phyloP scores from a whole-genome alignment of 2,888 invertebrate species.

The Trachelus stipa region DNA sequence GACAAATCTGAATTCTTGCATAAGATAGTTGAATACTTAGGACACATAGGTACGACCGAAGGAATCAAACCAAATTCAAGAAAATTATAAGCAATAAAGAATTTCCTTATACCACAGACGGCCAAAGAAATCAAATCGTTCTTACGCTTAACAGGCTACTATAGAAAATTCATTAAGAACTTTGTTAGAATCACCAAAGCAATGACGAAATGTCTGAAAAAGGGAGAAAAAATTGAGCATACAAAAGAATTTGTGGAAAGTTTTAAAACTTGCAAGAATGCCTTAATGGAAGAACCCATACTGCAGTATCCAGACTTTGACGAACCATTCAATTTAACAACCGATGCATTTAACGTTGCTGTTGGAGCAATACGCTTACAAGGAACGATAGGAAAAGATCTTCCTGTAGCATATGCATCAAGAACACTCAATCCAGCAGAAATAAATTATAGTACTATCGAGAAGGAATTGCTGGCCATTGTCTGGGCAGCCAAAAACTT shows the following conservation, averaged over 20 bases:
- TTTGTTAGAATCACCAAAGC: constrained; percentile 36
- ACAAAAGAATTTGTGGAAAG: constrained; percentile 11
- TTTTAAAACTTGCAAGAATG: constrained; percentile 28
- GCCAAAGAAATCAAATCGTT: constrained; percentile 30
- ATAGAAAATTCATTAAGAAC: constrained; percentile 11
- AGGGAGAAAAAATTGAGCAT: constrained; percentile 26
- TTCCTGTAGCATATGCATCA: constrained; percentile 37
- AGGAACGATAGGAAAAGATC: constrained; percentile 23
- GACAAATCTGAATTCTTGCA: constrained; percentile 43
- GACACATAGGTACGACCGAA: constrained; percentile 44
- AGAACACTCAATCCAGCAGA: constrained; percentile 35
- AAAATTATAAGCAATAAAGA: constrained; percentile 34
- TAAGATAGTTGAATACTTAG: constrained; percentile 48
- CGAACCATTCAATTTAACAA: constrained; percentile 33
- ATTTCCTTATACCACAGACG: constrained; percentile 32
- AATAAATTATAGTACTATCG: constrained; percentile 39
- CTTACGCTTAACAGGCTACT: constrained; percentile 4
- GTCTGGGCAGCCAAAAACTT: constrained; percentile 45
- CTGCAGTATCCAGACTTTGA: constrained; percentile 35
- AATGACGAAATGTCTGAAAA: constrained; percentile 28
- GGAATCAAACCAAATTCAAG: constrained; percentile 42
- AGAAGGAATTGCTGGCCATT: constrained; percentile 46
- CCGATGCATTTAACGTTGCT: constrained; percentile 37
- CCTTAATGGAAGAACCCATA: constrained; percentile 24
- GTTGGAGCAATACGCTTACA: constrained; percentile 37